phyloP scores from a whole-genome alignment of 2,797 vertebrate species.

The Taeniopygia guttata region DNA sequence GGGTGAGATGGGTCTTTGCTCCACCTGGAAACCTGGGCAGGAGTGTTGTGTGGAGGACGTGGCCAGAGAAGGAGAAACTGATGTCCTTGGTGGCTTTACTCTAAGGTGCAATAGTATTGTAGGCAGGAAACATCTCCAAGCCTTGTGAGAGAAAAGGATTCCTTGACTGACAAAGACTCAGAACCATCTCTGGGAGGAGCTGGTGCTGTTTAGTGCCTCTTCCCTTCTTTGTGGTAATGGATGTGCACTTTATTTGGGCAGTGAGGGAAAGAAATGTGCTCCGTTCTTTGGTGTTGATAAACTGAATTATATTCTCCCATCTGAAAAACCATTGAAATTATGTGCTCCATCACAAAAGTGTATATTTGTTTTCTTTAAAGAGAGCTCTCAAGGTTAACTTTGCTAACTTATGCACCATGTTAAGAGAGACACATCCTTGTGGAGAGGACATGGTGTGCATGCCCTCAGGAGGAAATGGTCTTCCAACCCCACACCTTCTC shows the following conservation, averaged over 20 bases:
- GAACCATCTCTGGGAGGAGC: not conserved
- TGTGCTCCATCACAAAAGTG: not conserved
- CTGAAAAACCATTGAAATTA: not conserved
- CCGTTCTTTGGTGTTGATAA: not conserved
- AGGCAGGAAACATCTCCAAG: not conserved
- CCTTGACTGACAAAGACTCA: not conserved
- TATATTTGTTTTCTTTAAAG: not conserved
- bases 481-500: not conserved
- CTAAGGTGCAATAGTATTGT: not conserved
- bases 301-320: not conserved
- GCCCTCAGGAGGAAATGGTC: not conserved
- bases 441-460: not conserved
- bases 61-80: not conserved
- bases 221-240: not conserved
- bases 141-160: not conserved
- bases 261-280: not conserved
- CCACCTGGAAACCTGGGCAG: not conserved
- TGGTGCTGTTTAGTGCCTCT: not conserved
- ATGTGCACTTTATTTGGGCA: not conserved
- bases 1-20: not conserved
- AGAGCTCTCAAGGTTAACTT: not conserved
- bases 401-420: not conserved
- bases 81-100: not conserved
- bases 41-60: not conserved
- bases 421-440: not conserved